These are phyloP conservation scores for Spizaetus ornatus DNA, from an alignment of 2,113 vertebrate genomes.

Conservation along the genomic window DNA sequence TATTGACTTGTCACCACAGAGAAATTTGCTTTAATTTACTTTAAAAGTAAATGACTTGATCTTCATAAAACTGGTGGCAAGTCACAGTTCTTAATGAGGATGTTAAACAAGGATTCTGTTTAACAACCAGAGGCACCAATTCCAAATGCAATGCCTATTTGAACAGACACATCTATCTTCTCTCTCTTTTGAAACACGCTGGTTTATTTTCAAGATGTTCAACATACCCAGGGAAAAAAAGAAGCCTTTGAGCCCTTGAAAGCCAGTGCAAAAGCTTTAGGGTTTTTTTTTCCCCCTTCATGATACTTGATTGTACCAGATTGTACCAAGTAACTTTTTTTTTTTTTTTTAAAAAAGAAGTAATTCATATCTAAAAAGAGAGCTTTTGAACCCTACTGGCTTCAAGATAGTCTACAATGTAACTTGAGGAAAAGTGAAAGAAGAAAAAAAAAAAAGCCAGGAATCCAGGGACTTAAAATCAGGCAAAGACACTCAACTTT, in stretches of 20 bases:
- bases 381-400: background rate
- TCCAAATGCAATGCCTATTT: conserved; percentile 23
- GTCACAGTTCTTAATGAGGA: conserved; percentile 69
- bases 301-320: background rate
- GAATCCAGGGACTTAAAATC: background rate
- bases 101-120: conserved; percentile 69
- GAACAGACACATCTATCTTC: background rate
- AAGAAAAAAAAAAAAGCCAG: background rate
- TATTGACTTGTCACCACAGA: conserved; percentile 70
- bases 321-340: background rate
- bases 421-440: background rate
- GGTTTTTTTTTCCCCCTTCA: background rate
- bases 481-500: background rate
- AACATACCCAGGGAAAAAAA: background rate
- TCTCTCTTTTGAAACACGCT: background rate
- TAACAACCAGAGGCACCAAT: conserved; percentile 53
- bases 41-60: conserved; percentile 72
- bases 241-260: background rate
- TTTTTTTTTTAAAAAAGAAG: background rate
- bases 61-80: conserved; percentile 64
- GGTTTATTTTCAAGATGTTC: conserved; percentile 42
- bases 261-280: background rate
- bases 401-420: background rate
- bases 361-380: conserved; percentile 13
- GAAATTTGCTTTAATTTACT: conserved; percentile 74